These are phyloP conservation scores for Phrynosoma platyrhinos DNA, from an alignment of 2,113 vertebrate species.

Conservation along the genomic window DNA sequence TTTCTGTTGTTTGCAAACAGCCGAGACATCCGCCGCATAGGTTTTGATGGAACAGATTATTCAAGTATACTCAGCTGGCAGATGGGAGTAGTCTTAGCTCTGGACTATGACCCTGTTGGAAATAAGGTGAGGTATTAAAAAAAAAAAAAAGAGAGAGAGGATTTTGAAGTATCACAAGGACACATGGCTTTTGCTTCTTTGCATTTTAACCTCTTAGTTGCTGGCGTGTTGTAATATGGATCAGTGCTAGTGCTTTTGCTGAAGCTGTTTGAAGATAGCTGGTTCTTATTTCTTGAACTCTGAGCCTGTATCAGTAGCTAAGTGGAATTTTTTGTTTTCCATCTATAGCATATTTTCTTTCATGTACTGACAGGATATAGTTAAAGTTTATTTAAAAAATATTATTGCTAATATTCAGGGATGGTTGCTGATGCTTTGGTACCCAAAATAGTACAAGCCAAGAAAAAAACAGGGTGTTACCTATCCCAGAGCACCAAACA, in stretches of 20 bases:
- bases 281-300: neutral
- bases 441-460: no score
- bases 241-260: fast-evolving
- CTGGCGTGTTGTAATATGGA: constrained; percentile 53
- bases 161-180: constrained; percentile 63
- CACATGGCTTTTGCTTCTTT: constrained; percentile 57
- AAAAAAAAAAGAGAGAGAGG: constrained; percentile 56
- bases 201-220: constrained; percentile 56
- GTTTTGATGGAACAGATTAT: constrained; percentile 84
- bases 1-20: constrained; percentile 89
- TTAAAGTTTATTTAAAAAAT: neutral
- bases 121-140: constrained; percentile 82
- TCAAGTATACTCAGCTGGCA: constrained; percentile 82
- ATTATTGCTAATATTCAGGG: neutral
- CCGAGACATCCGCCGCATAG: constrained; percentile 82
- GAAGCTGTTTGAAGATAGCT: neutral
- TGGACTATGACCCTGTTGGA: constrained; percentile 91
- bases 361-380: neutral
- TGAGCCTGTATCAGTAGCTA: neutral
- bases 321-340: neutral
- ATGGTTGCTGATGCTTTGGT: neutral
- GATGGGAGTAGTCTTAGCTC: constrained; percentile 85
- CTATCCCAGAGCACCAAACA: no score
- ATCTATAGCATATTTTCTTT: neutral
- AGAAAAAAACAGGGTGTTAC: no score